phyloP scores from a whole-genome alignment of 2,113 vertebrate species.

The Mobula hypostoma region DNA sequence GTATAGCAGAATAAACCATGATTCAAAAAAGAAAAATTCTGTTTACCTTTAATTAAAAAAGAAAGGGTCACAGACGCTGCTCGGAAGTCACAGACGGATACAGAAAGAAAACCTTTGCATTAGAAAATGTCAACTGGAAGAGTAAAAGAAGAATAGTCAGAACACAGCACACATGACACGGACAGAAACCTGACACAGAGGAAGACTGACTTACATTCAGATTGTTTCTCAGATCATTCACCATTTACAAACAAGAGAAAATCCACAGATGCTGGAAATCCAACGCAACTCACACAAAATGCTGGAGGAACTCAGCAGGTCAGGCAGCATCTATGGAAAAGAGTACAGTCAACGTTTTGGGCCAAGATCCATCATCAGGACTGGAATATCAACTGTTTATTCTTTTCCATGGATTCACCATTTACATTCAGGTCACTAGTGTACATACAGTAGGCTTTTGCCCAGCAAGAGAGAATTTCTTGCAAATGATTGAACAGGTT shows the following conservation, averaged over 20 bases:
- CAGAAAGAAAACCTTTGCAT: neutral
- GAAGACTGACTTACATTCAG: neutral
- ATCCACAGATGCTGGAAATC: too few species aligned
- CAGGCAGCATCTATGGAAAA: too few species aligned
- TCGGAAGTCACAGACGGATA: neutral
- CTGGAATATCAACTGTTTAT: too few species aligned
- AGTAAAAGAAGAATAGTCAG: neutral
- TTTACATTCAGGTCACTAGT: neutral
- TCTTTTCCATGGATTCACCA: too few species aligned
- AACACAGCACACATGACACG: neutral
- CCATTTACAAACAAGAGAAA: too few species aligned
- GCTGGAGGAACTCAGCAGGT: too few species aligned
- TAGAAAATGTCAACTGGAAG: neutral
- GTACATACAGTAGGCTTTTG: neutral
- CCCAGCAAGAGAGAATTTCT: neutral
- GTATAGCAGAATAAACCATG: neutral
- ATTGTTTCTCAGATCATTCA: neutral
- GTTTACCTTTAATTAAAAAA: conserved; percentile 5
- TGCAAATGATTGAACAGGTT: neutral
- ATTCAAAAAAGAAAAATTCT: neutral
- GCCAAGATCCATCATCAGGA: too few species aligned
- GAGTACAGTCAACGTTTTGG: too few species aligned
- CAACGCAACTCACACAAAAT: too few species aligned
- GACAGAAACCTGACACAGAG: neutral
- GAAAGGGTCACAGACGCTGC: neutral